Evolutionary conservation across 2,113 vertebrate genomes (phyloP).

Genomic region (Etheostoma cragini): DNA sequence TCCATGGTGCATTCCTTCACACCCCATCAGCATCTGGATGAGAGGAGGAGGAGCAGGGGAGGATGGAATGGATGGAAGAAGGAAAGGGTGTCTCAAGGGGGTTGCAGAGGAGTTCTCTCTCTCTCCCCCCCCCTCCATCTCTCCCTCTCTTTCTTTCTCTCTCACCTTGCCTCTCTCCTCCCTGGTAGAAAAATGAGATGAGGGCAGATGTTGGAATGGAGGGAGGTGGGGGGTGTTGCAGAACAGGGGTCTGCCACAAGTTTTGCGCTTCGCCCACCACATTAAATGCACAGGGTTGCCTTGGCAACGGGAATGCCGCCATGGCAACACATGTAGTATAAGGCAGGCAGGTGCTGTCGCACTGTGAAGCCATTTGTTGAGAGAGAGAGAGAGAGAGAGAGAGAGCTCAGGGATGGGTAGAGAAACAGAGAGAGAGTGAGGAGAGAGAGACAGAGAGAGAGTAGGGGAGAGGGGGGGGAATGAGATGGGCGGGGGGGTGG

Average conservation of each 20-base stretch:
- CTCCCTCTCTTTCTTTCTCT: not conserved
- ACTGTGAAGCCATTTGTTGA: slow-evolving; percentile 88
- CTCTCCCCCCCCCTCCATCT: slow-evolving; percentile 1
- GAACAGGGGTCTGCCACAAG: slow-evolving; percentile 60
- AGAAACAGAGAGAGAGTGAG: slow-evolving; percentile 27
- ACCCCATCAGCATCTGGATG: slow-evolving; percentile 87
- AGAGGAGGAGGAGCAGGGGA: slow-evolving; percentile 44
- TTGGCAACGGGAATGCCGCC: slow-evolving; percentile 79
- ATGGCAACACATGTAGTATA: slow-evolving; percentile 81
- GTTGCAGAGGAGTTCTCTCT: slow-evolving; percentile 58
- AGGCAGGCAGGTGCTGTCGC: slow-evolving; percentile 87
- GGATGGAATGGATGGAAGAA: slow-evolving; percentile 48
- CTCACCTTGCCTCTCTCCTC: slow-evolving; percentile 4
- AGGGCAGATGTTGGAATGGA: slow-evolving; percentile 7
- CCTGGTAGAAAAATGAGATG: slow-evolving; percentile 20
- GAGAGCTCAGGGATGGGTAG: slow-evolving; percentile 10
- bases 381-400: slow-evolving; percentile 15
- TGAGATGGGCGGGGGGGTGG: slow-evolving; percentile 35
- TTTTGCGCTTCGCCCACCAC: slow-evolving; percentile 70
- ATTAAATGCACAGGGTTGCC: slow-evolving; percentile 77
- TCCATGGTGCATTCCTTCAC: slow-evolving; percentile 87
- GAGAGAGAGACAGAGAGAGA: slow-evolving; percentile 10
- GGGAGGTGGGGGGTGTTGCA: not conserved
- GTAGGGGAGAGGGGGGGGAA: not conserved
- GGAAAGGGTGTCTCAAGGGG: slow-evolving; percentile 80